These are phyloP conservation scores for Ctenoplectra terminalis DNA, from an alignment of 1,140 invertebrate species.

Conservation along the genomic window DNA sequence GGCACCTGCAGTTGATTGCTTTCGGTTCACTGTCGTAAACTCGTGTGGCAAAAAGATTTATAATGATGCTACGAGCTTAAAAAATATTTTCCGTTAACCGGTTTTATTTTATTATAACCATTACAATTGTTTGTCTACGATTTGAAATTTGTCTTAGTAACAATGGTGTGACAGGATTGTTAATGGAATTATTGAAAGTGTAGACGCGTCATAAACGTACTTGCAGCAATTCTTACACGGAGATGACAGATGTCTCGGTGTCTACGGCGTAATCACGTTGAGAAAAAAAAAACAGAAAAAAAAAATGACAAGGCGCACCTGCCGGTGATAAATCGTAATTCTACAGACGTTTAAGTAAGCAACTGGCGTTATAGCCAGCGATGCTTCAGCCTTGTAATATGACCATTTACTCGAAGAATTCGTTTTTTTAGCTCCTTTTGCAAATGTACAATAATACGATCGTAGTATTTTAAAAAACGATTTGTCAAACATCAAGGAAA, in stretches of 20 bases:
- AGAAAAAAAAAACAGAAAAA: no score
- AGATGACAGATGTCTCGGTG: background rate
- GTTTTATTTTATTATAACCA: no score
- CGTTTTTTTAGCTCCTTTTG: background rate
- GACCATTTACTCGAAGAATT: background rate
- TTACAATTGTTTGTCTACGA: no score
- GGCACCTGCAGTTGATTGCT: conserved; percentile 28
- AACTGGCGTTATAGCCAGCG: background rate
- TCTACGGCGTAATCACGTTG: conserved; percentile 14
- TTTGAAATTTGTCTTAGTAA: no score
- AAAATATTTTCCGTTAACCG: background rate
- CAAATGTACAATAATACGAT: no score
- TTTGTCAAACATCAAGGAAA: background rate
- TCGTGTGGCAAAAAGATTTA: background rate
- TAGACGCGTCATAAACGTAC: background rate
- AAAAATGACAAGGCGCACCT: conserved; percentile 45
- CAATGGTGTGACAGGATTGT: background rate
- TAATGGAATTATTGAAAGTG: background rate
- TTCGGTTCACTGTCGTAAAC: conserved; percentile 8
- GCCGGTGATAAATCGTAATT: conserved; percentile 30
- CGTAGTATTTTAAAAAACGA: background rate
- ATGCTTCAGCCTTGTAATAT: background rate
- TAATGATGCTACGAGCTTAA: background rate
- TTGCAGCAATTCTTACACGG: background rate
- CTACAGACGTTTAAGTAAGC: conserved; percentile 1